A percentile compares a stretch with the other conserved stretches of the same genome.
Conservation (phyloP, 2,888 invertebrate genomes). For the Ypsolopha sequella region DNA sequence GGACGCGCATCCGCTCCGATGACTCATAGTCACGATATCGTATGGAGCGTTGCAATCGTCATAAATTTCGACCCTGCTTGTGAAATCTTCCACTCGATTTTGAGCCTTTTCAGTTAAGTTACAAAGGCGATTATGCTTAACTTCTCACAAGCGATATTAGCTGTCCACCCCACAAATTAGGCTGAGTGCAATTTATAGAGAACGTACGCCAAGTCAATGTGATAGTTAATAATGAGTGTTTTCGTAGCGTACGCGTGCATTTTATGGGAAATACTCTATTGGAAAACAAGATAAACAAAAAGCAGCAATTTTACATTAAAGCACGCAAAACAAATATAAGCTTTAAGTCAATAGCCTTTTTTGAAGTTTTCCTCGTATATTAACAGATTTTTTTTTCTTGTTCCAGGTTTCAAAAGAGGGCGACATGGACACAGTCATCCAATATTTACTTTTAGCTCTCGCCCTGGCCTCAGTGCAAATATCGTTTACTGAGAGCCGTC, state of each 20-base stretch:
- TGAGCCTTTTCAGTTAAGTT: background rate
- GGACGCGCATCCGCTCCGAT: background rate
- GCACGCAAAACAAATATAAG: no score
- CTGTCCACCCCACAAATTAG: slow-evolving; percentile 31
- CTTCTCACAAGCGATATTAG: background rate
- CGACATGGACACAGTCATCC: slow-evolving; percentile 56
- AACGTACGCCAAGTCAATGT: slow-evolving; percentile 10
- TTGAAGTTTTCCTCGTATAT: background rate
- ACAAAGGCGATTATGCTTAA: background rate
- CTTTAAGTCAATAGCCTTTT: background rate
- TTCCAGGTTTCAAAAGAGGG: slow-evolving; percentile 42
- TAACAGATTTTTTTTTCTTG: slow-evolving; percentile 26
- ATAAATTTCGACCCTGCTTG: background rate
- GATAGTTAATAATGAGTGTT: background rate
- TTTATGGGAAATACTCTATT: no score
- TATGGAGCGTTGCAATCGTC: background rate
- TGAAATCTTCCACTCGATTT: background rate
- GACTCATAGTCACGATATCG: slow-evolving; percentile 2
- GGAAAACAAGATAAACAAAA: no score
- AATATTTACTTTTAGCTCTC: slow-evolving; percentile 65
- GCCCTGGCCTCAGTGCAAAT: slow-evolving; percentile 65
- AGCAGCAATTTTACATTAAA: no score
- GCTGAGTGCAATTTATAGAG: slow-evolving; percentile 27
- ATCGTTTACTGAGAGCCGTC: slow-evolving; percentile 63
- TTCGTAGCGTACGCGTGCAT: no score